These are phyloP conservation scores for Sylvia borin DNA, from an alignment of 2,797 vertebrate species.

Conservation along the genomic window DNA sequence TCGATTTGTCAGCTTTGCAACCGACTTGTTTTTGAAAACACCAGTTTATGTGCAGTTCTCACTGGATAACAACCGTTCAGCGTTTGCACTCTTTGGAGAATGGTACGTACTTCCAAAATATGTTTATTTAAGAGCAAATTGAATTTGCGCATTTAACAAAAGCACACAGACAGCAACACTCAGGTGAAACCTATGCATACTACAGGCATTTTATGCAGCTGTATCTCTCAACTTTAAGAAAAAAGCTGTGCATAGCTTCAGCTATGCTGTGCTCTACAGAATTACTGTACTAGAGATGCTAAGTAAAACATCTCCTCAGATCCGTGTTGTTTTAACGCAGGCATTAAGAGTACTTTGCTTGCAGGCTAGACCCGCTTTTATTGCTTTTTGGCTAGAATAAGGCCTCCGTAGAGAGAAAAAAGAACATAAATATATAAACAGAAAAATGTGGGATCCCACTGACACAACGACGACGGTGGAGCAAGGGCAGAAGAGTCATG, in stretches of 20 bases:
- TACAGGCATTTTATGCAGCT: not conserved
- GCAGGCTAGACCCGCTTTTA: not conserved
- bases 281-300: not conserved
- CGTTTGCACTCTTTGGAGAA: not conserved
- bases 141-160: not conserved
- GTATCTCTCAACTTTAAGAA: not conserved
- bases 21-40: not conserved
- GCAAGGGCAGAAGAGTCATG: not conserved
- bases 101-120: fast-evolving
- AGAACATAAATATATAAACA: not conserved
- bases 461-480: not conserved
- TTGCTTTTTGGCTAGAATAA: not conserved
- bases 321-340: fast-evolving
- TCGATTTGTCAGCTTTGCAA: not conserved
- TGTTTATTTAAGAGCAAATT: not conserved
- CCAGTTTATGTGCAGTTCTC: not conserved
- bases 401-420: not conserved
- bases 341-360: not conserved
- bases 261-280: not conserved
- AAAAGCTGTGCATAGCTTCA: fast-evolving
- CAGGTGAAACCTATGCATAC: fast-evolving
- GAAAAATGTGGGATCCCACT: fast-evolving
- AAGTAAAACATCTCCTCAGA: not conserved
- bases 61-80: not conserved
- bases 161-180: not conserved